A percentile compares a stretch with the other conserved stretches of the same genome.
Conservation (phyloP, 2,888 invertebrate species). For the Seira musarum region DNA sequence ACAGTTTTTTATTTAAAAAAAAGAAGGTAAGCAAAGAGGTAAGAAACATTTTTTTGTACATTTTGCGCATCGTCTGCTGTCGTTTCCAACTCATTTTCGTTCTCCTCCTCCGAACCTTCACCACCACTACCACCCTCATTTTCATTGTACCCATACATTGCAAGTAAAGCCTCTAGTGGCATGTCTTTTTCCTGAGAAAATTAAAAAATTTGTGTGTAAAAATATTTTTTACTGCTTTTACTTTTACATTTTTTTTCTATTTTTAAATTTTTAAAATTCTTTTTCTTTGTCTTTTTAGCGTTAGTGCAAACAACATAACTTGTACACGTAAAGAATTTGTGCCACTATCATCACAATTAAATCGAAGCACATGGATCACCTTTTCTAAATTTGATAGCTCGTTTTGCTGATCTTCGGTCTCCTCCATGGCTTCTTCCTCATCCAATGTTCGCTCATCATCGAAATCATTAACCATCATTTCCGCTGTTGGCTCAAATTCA, state of each 20-base stretch:
- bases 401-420: slow-evolving; percentile 89
- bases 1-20: too few relatives aligned
- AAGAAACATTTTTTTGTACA: slow-evolving; percentile 5
- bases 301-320: slow-evolving; percentile 22
- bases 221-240: too few relatives aligned
- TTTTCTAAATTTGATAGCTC: slow-evolving; percentile 91
- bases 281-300: too few relatives aligned
- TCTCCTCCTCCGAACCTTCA: slow-evolving; percentile 71
- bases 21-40: too few relatives aligned
- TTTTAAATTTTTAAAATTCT: slow-evolving; percentile 21
- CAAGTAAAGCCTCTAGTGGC: slow-evolving; percentile 93
- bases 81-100: slow-evolving; percentile 57
- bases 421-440: slow-evolving; percentile 96
- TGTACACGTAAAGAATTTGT: neutral
- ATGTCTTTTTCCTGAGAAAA: slow-evolving; percentile 87
- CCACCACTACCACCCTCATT: slow-evolving; percentile 70
- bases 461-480: slow-evolving; percentile 98
- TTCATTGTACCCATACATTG: slow-evolving; percentile 85
- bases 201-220: slow-evolving; percentile 15
- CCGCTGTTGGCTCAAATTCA: slow-evolving; percentile 91
- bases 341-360: slow-evolving; percentile 14
- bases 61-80: slow-evolving; percentile 27
- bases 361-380: slow-evolving; percentile 73
- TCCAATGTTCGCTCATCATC: slow-evolving; percentile 97
- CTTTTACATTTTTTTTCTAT: neutral